Evolutionary conservation across 1,140 invertebrate species (phyloP), one percentile per base, ranked within the genome.

Genomic region (Cyclargus thomasi): DNA sequence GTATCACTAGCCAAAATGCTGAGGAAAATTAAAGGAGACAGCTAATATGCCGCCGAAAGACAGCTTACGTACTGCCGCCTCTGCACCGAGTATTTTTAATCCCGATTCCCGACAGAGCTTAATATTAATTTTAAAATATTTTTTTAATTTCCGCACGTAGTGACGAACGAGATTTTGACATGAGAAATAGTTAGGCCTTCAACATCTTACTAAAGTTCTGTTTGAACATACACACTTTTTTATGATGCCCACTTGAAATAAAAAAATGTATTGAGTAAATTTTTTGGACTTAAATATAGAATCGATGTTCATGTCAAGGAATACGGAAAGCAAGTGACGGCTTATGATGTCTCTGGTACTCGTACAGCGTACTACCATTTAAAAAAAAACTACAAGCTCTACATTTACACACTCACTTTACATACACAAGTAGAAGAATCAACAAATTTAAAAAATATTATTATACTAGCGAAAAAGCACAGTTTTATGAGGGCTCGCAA

Each of bases 21-120:
- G 1, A 59, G 20, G 20, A 59, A 55, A 55, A 55, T 59, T 67
- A 64, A 67, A 70, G 62, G 69, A 64, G 65, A 70, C 66, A 67
- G 29, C 69, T 53, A 2, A 62, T 53, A 59, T 53, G 62, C 17
- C 47, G 64, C 4, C 62, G 65, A 16, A 67, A 63, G 62, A 67
- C 71, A 47, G 59, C 67, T 70, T 73, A 73, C 68, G 68, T 63
- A 59, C 39, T 47, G 39, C 17, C 55, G 55, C 55, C 55, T 59
- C 55, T 59, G 55, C 55, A 21, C 17, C 18, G 55, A 59, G 55
- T 59, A 59, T 59, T 59, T 59, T 20, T 59, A 59, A 59, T 59
- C 55, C 55, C 55, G 55, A 8, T 20, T 59, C 55, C 55, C 55
- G 55, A 8, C 55, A 59, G 10, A 7, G 55, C 55, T 59, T 22